These are phyloP conservation scores for Oligia latruncula DNA, from an alignment of 2,888 invertebrate species.

Conservation along the genomic window DNA sequence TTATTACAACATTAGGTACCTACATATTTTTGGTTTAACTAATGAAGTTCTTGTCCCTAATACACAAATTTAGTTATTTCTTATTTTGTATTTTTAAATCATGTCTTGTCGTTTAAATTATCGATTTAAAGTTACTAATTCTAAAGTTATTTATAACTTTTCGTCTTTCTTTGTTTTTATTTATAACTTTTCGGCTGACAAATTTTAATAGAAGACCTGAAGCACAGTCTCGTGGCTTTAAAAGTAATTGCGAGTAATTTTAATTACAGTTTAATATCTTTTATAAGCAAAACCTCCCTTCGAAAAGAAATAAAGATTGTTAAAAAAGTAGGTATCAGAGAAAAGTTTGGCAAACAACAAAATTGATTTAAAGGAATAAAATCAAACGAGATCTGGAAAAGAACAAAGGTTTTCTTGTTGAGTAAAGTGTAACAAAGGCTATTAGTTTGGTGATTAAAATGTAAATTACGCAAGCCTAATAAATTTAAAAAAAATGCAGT, in stretches of 20 bases:
- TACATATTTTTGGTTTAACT: neutral
- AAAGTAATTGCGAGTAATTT: neutral
- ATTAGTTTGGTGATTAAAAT: neutral
- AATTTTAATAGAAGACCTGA: neutral
- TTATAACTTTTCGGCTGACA: neutral
- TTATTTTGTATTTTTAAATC: neutral
- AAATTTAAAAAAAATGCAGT: neutral
- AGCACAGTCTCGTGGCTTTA: conserved; percentile 3
- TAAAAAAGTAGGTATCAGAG: neutral
- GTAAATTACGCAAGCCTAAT: neutral
- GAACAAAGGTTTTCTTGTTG: neutral
- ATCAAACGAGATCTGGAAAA: neutral
- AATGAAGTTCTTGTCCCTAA: neutral
- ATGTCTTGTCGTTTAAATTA: neutral
- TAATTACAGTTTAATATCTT: neutral
- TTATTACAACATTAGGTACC: neutral
- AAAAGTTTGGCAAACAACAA: neutral
- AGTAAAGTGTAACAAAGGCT: neutral
- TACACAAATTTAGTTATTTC: neutral
- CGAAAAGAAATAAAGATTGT: neutral
- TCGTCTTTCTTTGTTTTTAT: neutral
- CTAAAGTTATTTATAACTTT: neutral
- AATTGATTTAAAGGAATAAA: neutral
- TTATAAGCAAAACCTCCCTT: neutral
- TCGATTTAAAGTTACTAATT: neutral